These are phyloP conservation scores for Sarcophaga rosellei DNA, from an alignment of 2,888 invertebrate species.

Conservation along the genomic window DNA sequence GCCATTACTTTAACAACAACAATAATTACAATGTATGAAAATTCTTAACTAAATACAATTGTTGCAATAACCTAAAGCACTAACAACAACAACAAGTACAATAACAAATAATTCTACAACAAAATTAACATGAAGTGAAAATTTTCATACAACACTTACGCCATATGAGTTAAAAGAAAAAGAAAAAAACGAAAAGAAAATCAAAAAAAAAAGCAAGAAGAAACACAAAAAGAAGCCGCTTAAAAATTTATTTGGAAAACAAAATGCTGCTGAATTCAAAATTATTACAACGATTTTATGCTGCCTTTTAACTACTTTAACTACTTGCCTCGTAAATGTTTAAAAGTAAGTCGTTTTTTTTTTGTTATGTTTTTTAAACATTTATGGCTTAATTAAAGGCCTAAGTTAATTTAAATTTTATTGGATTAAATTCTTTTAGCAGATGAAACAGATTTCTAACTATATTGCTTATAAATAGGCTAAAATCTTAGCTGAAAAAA, in stretches of 20 bases:
- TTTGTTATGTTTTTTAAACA: not conserved
- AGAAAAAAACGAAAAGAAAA: not conserved
- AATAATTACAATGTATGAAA: not conserved
- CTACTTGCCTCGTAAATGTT: conserved; percentile 3
- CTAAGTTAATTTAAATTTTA: too few relatives aligned
- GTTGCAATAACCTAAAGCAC: conserved; percentile 7
- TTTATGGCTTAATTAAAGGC: too few relatives aligned
- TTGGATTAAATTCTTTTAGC: too few relatives aligned
- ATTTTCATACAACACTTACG: conserved; percentile 21
- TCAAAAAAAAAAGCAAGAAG: not conserved
- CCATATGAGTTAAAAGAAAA: not conserved
- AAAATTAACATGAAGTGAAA: conserved; percentile 67
- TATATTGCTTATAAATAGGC: too few relatives aligned
- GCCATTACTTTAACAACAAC: not conserved
- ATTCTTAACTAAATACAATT: conserved; percentile 50
- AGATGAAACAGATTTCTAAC: too few relatives aligned
- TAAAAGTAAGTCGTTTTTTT: conserved; percentile 30
- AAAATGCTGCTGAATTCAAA: conserved; percentile 37
- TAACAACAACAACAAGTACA: conserved; percentile 21
- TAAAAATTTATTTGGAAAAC: conserved; percentile 18
- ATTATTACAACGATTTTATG: too few relatives aligned
- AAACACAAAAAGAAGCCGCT: not conserved
- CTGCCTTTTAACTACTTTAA: not conserved
- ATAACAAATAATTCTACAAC: conserved; percentile 1
- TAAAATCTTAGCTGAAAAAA: too few relatives aligned